Evolutionary conservation across 2,113 vertebrate species (phyloP).

Genomic region (Corvus moneduloides): DNA sequence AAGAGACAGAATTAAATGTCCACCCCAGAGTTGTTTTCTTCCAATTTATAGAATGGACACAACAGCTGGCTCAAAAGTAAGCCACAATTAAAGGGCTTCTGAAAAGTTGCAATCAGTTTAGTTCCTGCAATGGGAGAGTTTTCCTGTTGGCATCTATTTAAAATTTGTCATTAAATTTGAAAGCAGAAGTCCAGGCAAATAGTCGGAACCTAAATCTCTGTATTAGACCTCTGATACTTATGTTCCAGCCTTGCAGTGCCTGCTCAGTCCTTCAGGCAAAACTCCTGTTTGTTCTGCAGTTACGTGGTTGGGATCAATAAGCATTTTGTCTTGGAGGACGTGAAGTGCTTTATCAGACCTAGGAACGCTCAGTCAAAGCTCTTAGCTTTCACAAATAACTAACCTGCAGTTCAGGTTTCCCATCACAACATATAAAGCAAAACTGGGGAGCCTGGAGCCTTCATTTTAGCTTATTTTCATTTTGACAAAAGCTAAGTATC

Average conservation of each 20-base stretch:
- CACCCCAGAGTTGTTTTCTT: constrained; percentile 61
- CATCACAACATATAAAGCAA: neutral
- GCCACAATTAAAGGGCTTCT: constrained; percentile 29
- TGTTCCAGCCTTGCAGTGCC: neutral
- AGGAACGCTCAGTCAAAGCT: neutral
- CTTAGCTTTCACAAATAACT: neutral
- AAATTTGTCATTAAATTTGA: neutral
- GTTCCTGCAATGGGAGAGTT: neutral
- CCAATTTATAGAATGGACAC: constrained; percentile 62
- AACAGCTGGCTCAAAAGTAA: constrained; percentile 66
- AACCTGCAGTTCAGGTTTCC: neutral
- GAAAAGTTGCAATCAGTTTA: neutral
- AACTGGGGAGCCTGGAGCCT: neutral
- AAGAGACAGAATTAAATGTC: constrained; percentile 64
- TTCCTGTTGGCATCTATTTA: constrained; percentile 7
- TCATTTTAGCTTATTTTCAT: neutral
- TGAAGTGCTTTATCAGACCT: neutral
- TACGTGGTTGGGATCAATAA: neutral
- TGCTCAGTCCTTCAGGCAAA: neutral
- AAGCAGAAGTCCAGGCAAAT: neutral
- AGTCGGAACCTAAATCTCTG: neutral
- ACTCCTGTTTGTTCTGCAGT: neutral
- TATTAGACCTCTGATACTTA: neutral
- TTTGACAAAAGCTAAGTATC: neutral
- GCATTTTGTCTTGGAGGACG: neutral